Evolutionary conservation across 2,113 vertebrate genomes (phyloP).

Genomic region (Fregata magnificens): DNA sequence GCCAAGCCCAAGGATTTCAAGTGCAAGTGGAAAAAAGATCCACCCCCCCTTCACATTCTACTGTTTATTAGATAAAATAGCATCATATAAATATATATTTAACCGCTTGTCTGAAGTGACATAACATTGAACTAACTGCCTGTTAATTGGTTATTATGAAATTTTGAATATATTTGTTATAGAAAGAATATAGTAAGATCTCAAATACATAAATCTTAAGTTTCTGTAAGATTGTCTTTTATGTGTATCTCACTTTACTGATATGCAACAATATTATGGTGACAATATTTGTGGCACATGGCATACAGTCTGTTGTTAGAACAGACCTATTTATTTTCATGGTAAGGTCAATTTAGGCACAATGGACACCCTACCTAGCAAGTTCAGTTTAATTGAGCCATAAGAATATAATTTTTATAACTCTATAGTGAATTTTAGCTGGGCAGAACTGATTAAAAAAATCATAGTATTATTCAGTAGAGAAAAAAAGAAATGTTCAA

Average conservation of each 20-base stretch:
- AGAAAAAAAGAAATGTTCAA: neutral
- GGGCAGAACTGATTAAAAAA: slow-evolving; percentile 23
- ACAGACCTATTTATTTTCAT: neutral
- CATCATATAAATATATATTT: neutral
- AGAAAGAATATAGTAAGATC: neutral
- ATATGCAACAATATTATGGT: neutral
- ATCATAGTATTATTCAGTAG: neutral
- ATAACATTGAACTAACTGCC: neutral
- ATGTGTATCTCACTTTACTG: neutral
- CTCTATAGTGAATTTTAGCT: neutral
- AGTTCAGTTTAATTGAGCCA: neutral
- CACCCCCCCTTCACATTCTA: neutral
- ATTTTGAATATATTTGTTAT: neutral
- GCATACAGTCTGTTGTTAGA: neutral
- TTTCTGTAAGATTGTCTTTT: neutral
- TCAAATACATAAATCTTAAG: neutral
- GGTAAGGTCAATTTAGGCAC: neutral
- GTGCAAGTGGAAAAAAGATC: neutral
- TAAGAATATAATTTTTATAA: neutral
- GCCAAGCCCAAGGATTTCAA: neutral
- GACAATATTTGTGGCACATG: neutral
- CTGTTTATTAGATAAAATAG: neutral
- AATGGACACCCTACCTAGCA: neutral
- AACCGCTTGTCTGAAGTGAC: neutral
- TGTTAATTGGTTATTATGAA: neutral